phyloP scores from a whole-genome alignment of 2,888 invertebrate genomes.

The Chloroclystis v-ata region DNA sequence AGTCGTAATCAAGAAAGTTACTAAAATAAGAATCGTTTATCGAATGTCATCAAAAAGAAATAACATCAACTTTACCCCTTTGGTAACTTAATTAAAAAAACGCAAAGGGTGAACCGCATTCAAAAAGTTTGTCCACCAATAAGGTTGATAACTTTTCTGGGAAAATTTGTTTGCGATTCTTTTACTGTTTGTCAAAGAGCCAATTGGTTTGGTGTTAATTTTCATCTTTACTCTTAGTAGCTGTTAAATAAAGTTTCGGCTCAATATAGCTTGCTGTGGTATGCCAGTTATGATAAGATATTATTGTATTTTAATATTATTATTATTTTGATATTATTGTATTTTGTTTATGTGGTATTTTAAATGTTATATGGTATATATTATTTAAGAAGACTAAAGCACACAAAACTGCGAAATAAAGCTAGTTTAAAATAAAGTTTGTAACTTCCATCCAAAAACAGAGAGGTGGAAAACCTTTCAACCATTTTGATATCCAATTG shows the following conservation, averaged over 20 bases:
- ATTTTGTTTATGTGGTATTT: too few relatives aligned
- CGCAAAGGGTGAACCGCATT: conserved; percentile 26
- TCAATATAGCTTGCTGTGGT: too few relatives aligned
- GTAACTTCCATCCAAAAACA: background rate
- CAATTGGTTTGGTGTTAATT: conserved; percentile 13
- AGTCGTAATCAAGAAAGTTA: conserved; percentile 36
- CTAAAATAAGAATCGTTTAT: conserved; percentile 60
- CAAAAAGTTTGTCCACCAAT: conserved; percentile 34
- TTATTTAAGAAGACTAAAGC: too few relatives aligned
- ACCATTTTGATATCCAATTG: background rate
- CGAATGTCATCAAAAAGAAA: conserved; percentile 73
- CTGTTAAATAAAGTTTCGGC: too few relatives aligned
- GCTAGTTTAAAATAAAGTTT: too few relatives aligned
- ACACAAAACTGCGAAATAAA: too few relatives aligned
- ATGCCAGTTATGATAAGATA: too few relatives aligned
- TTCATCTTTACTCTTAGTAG: too few relatives aligned
- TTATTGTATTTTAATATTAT: too few relatives aligned
- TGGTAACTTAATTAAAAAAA: conserved; percentile 63
- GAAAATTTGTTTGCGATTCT: conserved; percentile 22
- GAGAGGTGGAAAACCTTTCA: background rate
- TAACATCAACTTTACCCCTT: conserved; percentile 61
- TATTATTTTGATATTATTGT: too few relatives aligned
- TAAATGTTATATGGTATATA: too few relatives aligned
- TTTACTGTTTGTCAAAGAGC: conserved; percentile 10
- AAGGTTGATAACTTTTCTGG: conserved; percentile 36